phyloP scores from a whole-genome alignment of 2,113 vertebrate genomes.

The Pseudonaja textilis region DNA sequence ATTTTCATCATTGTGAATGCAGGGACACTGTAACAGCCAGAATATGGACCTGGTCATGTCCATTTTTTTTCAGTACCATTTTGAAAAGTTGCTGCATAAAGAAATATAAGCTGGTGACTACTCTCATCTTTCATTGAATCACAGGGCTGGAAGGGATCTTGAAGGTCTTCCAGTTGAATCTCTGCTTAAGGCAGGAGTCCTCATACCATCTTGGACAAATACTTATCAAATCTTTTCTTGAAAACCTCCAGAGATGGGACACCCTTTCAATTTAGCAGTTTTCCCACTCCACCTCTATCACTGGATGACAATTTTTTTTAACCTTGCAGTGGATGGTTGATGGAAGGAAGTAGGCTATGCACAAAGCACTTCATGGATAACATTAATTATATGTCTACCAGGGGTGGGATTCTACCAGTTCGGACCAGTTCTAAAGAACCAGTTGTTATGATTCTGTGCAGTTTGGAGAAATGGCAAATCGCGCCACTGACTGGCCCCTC shows the following conservation, averaged over 20 bases:
- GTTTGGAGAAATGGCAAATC: too few species aligned
- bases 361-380: conserved; percentile 37
- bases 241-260: too few species aligned
- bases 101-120: not conserved
- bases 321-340: not conserved
- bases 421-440: too few species aligned
- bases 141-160: too few species aligned
- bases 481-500: too few species aligned
- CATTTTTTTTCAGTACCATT: not conserved
- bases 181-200: too few species aligned
- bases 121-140: not conserved
- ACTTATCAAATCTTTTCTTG: too few species aligned
- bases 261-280: not conserved
- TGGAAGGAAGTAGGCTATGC: conserved; percentile 41
- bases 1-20: not conserved
- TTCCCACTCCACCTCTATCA: not conserved
- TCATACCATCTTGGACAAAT: too few species aligned
- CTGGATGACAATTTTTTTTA: not conserved
- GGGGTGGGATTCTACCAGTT: too few species aligned
- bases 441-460: too few species aligned
- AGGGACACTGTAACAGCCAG: not conserved
- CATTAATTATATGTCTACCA: conserved; percentile 22
- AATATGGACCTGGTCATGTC: not conserved
- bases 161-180: too few species aligned
- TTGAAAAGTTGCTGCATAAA: not conserved